Percentiles rank a stretch among this genome's conserved stretches.
Evolutionary conservation across 2,113 vertebrate species (phyloP).

Genomic region (Sciurus niger): DNA sequence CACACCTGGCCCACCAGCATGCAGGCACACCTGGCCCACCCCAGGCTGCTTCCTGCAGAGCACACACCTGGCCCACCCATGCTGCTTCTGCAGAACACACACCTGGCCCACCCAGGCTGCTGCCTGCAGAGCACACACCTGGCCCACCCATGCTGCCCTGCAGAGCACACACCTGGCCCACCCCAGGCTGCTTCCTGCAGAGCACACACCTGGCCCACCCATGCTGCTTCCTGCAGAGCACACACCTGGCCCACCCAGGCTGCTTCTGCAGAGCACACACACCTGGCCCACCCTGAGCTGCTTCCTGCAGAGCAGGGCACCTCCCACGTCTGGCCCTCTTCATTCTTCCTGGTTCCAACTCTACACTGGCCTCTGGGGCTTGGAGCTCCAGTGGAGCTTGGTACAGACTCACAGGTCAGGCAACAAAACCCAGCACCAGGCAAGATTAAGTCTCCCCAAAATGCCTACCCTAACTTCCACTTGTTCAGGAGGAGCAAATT

Average conservation of each 20-base stretch:
- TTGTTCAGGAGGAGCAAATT: not conserved
- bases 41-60: too few species aligned
- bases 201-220: not conserved
- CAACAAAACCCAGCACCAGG: fast-evolving
- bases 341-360: too few species aligned
- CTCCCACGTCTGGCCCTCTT: too few species aligned
- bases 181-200: too few species aligned
- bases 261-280: not conserved
- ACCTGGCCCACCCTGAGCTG: not conserved
- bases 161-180: too few species aligned
- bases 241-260: not conserved
- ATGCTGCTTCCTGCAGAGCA: not conserved
- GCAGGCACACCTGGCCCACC: too few species aligned
- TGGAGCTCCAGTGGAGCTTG: not conserved
- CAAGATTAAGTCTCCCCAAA: not conserved
- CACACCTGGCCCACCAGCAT: too few species aligned
- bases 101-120: not conserved
- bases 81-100: not conserved
- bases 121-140: not conserved
- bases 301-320: not conserved
- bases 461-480: fast-evolving
- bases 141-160: too few species aligned
- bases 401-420: not conserved
- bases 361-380: too few species aligned
- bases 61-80: not conserved